Evolutionary conservation across 2,113 vertebrate species (phyloP), one percentile per base, ranked within the genome.

Genomic region (Epinephelus fuscoguttatus): DNA sequence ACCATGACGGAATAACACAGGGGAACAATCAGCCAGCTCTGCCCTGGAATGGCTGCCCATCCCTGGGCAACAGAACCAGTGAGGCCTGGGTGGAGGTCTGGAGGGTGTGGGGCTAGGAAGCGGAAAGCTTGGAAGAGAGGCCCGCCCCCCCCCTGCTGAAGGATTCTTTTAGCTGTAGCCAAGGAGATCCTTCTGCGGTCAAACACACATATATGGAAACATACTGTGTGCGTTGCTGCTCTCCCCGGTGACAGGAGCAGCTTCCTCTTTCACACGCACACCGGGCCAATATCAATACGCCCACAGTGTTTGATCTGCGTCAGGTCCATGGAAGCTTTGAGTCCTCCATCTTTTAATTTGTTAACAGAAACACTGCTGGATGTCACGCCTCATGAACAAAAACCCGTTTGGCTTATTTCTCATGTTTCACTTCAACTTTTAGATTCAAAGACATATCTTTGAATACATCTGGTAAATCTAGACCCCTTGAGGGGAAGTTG

Each of bases 291-390:
- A 84, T 83, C 82, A 89, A 91, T 62, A 91, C 82, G 37, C 88
- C 87, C 80, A 86, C 87, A n/a, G 88, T 61, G 86, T 89, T 93
- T 90, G 84, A 90, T 90, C 87, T 89, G 18, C 8, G 13, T 61
- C 14, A 15, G 49, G 42, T 61, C 67, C 64, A 0, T 19, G 37
- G 73, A 75, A 66, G 77, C 37, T 33, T 2, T 49, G 40, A 27
- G 10, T 69, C 37, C n/a, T 42, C 12, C 70, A 33, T 45, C 60
- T 50, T 60, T 42, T 40, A 10, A 37, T 52, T 50, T 70, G 73
- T 80, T n/a, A 27, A 27, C 27, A 69, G 63, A 78, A 55, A 70
- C 19, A 33, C 60, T n/a, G 60, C 56, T 15, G 60, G 42, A 78
- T 2, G 62, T 84, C 59, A 75, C 68, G n/a, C 55, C 77, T 62